Base-by-base conservation (phyloP, 2,888 invertebrate genomes). In the Aphidius colemani region DNA sequence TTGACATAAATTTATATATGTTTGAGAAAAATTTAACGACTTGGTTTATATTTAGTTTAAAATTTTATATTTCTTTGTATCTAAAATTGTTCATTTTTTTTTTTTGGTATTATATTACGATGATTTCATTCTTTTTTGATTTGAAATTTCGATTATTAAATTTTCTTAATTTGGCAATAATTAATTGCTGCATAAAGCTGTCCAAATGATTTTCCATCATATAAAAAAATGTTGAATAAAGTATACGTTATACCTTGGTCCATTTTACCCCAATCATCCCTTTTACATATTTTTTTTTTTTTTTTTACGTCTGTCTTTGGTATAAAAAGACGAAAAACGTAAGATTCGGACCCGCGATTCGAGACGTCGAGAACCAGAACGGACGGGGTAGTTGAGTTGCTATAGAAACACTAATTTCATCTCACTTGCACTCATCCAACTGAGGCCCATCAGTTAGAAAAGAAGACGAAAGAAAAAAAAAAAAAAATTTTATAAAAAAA, bases 351-450 rank as follows among this genome's bases (percentile, higher is more conserved):
- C 59, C 40, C 50, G n/a, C 13, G 39, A 53, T 44, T 58, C 50
- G 51, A 43, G 51, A 53, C 46, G 59, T 51, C 64, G 58, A 62
- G 58, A 7, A 57, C 48, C 60, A 40, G 69, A 70, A 74, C 71
- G 68, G 73, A 71, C 70, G 72, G 72, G 77, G 72, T 74, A 74
- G 74, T 57, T 85, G 85, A 85, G 86, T 86, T 86, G 86, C 86
- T 86, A 86, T 86, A 86, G 86, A 85, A 86, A 86, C 86, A 86
- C 86, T 86, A 85, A 85, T 85, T 85, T 85, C 83, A 71, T 79
- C 78, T 73, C 71, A 69, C 67, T 75, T 68, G 69, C 65, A 65
- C 68, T 30, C 49, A 63, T 55, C 43, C 66, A 62, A 53, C 39
- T 6, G 39, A 10, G 43, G 63, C 63, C 57, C 6, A 46, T 30